Evolutionary conservation across 2,888 invertebrate species (phyloP).

Genomic region (Malthinus seriepunctatus): DNA sequence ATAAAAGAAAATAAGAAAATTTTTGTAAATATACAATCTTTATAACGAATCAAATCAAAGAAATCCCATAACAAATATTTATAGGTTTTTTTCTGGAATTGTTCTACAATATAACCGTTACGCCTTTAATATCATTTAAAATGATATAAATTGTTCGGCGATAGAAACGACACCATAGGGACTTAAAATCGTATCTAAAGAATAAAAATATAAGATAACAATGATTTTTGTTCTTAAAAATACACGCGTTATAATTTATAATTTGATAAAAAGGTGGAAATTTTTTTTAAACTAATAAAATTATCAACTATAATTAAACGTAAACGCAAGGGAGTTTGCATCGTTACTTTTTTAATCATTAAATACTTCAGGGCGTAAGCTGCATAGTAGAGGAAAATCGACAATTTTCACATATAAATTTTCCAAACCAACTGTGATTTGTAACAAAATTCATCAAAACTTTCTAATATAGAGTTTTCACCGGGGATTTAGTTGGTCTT

Average conservation of each 20-base stretch:
- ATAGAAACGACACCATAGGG: conserved; percentile 41
- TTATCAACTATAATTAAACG: not conserved
- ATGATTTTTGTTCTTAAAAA: conserved; percentile 13
- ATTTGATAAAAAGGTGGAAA: conserved; percentile 10
- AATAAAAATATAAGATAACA: conserved; percentile 38
- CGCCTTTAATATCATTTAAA: conserved; percentile 44
- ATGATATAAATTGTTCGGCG: conserved; percentile 45
- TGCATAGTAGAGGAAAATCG: not conserved
- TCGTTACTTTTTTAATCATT: not conserved
- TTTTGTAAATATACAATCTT: conserved; percentile 25
- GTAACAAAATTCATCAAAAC: too few relatives aligned
- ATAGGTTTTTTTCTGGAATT: conserved; percentile 35
- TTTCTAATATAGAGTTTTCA: too few relatives aligned
- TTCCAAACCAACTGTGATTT: too few relatives aligned
- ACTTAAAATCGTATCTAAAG: conserved; percentile 30
- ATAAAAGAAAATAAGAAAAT: conserved; percentile 25
- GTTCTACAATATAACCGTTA: conserved; percentile 33
- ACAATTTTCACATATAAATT: too few relatives aligned
- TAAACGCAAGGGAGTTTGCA: not conserved
- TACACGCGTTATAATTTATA: conserved; percentile 14
- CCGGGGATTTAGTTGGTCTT: too few relatives aligned
- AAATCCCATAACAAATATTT: conserved; percentile 36
- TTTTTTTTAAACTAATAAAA: not conserved
- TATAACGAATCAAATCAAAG: conserved; percentile 32
- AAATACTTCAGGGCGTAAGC: not conserved